Conservation (phyloP, 2,888 invertebrate species). For the Melanargia galathea region DNA sequence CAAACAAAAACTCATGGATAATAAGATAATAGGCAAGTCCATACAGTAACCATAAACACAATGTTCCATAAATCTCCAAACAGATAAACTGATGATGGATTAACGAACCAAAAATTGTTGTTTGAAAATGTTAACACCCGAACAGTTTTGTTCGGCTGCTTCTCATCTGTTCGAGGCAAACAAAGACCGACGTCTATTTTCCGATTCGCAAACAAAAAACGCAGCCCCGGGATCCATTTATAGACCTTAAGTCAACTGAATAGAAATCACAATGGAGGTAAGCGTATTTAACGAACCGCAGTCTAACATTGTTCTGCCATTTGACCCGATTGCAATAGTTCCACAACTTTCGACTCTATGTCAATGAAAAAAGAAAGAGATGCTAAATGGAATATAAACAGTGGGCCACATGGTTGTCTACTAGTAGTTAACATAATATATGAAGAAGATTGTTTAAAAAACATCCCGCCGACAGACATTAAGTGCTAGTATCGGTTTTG, state of each 20-base stretch:
- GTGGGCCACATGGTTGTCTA: conserved; percentile 60
- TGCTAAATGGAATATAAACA: conserved; percentile 45
- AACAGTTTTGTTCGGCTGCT: conserved; percentile 64
- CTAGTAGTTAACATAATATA: conserved; percentile 75
- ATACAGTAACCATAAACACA: conserved; percentile 35
- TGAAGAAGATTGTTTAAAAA: conserved; percentile 67
- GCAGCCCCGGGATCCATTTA: conserved; percentile 32
- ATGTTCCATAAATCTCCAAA: conserved; percentile 42
- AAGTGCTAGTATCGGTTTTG: conserved; percentile 50
- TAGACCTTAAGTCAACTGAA: conserved; percentile 42
- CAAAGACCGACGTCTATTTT: conserved; percentile 53
- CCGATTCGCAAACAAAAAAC: conserved; percentile 45
- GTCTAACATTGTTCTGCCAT: conserved; percentile 46
- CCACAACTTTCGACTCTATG: conserved; percentile 53
- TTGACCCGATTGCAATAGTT: conserved; percentile 43
- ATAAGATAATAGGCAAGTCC: conserved; percentile 31
- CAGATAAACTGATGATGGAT: conserved; percentile 53
- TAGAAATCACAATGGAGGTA: conserved; percentile 47
- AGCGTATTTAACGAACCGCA: conserved; percentile 40
- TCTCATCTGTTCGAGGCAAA: conserved; percentile 68
- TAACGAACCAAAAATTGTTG: conserved; percentile 52
- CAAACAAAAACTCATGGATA: conserved; percentile 19
- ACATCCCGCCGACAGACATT: conserved; percentile 66
- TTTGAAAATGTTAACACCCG: conserved; percentile 58
- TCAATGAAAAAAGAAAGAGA: conserved; percentile 39